Percentiles rank a stretch among this genome's conserved stretches.
Conservation (phyloP, 2,797 vertebrate genomes). For the Erpetoichthys calabaricus region DNA sequence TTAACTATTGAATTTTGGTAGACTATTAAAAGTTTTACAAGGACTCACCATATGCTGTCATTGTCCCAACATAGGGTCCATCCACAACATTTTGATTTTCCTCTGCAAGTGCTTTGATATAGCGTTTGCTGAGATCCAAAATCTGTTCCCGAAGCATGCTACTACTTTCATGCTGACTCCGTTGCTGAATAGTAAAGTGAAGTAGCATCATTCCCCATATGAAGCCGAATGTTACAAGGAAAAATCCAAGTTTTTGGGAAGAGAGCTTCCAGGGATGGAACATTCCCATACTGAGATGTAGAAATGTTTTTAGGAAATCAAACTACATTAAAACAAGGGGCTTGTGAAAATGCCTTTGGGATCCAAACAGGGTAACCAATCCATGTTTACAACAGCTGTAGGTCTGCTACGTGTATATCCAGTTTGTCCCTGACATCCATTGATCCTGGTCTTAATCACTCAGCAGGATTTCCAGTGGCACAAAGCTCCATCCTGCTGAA, state of each 20-base stretch:
- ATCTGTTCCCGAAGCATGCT: slow-evolving; percentile 89
- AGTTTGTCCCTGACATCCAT: not conserved
- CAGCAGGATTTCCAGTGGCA: not conserved
- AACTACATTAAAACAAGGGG: no score
- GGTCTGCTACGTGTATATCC: not conserved
- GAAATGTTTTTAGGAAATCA: slow-evolving; percentile 10
- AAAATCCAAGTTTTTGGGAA: slow-evolving; percentile 96
- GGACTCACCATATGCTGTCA: slow-evolving; percentile 90
- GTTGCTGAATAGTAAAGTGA: slow-evolving; percentile 96
- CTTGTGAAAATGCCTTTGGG: slow-evolving; percentile 22
- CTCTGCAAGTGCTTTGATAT: slow-evolving; percentile 90
- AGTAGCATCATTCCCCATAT: slow-evolving; percentile 99
- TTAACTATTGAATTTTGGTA: no score
- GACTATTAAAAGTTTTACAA: no score
- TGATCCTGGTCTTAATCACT: not conserved
- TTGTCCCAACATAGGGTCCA: slow-evolving; percentile 90
- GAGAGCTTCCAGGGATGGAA: slow-evolving; percentile 91
- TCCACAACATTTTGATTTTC: slow-evolving; percentile 94
- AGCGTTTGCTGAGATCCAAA: slow-evolving; percentile 94
- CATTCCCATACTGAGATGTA: slow-evolving; percentile 61
- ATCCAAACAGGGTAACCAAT: slow-evolving; percentile 19
- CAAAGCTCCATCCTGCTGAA: not conserved
- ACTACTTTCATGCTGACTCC: slow-evolving; percentile 86
- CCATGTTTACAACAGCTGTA: slow-evolving; percentile 32
- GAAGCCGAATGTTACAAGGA: slow-evolving; percentile 94